A percentile compares a stretch with the other conserved stretches of the same genome.
These are phyloP conservation scores for Melanotaenia parkinsoni DNA, from an alignment of 2,797 vertebrate genomes.

Conservation along the genomic window DNA sequence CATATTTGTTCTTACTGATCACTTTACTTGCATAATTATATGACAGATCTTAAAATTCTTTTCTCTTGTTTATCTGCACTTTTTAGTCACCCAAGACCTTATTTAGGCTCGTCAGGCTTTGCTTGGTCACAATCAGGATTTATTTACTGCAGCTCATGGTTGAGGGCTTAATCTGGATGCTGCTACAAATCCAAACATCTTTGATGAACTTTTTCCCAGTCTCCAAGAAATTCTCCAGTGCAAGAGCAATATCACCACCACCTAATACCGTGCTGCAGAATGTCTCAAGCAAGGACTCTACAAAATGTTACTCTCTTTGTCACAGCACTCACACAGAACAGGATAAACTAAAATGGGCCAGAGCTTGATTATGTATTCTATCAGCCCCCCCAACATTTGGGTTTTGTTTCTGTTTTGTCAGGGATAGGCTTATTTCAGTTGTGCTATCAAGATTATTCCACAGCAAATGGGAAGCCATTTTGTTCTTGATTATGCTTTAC, in stretches of 20 bases:
- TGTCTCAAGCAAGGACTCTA: slow-evolving; percentile 50
- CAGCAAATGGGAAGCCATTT: not conserved
- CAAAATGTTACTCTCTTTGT: slow-evolving; percentile 60
- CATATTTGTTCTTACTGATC: not conserved
- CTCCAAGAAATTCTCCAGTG: slow-evolving; percentile 53
- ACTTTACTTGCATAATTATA: not conserved
- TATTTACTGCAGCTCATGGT: slow-evolving; percentile 47
- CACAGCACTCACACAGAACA: slow-evolving; percentile 54
- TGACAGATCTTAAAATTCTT: not conserved
- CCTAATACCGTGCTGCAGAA: slow-evolving; percentile 66
- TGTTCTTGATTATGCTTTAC: slow-evolving; percentile 11
- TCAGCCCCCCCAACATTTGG: too few relatives aligned
- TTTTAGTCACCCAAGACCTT: not conserved
- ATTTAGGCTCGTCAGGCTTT: not conserved
- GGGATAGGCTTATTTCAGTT: slow-evolving; percentile 5
- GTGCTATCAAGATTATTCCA: not conserved
- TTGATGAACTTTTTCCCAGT: slow-evolving; percentile 58
- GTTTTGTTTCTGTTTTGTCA: slow-evolving; percentile 6
- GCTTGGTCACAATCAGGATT: slow-evolving; percentile 73
- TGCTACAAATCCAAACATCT: slow-evolving; percentile 76
- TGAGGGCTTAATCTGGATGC: too few relatives aligned
- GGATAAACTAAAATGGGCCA: not conserved
- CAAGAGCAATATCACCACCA: slow-evolving; percentile 65
- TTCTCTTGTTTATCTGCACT: not conserved
- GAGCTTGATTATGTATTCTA: too few relatives aligned